Conservation (phyloP, 1,140 invertebrate genomes). For the Pseudomyrmex pallidus region DNA sequence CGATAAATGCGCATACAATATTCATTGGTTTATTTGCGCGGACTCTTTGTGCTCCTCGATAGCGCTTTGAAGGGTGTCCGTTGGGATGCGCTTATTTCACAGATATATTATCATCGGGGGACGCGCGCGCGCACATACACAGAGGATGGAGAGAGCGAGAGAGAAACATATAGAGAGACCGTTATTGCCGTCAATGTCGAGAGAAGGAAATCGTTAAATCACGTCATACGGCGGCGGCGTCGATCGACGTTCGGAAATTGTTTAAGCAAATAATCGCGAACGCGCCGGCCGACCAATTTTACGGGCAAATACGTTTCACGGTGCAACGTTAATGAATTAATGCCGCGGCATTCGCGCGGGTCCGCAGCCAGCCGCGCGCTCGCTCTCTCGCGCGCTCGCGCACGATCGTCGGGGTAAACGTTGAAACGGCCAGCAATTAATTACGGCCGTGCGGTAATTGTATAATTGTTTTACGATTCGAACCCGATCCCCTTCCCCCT, state of each 20-base stretch:
- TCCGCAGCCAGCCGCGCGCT: slow-evolving; percentile 39
- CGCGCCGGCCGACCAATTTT: slow-evolving; percentile 76
- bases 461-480: slow-evolving; percentile 82
- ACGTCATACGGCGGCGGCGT: slow-evolving; percentile 58
- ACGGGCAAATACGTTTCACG: slow-evolving; percentile 78
- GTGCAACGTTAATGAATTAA: slow-evolving; percentile 77
- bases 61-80: slow-evolving; percentile 55
- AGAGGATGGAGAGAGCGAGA: slow-evolving; percentile 62
- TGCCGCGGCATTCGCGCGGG: slow-evolving; percentile 67
- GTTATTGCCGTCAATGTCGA: slow-evolving; percentile 51
- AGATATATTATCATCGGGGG: slow-evolving; percentile 85
- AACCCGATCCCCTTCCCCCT: slow-evolving; percentile 27
- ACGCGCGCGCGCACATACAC: background rate
- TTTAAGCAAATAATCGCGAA: slow-evolving; percentile 79
- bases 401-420: slow-evolving; percentile 70
- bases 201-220: slow-evolving; percentile 64
- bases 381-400: slow-evolving; percentile 40
- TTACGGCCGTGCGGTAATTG: slow-evolving; percentile 78
- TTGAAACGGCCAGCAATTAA: slow-evolving; percentile 78
- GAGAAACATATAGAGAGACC: slow-evolving; percentile 64
- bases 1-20: slow-evolving; percentile 60
- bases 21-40: slow-evolving; percentile 61
- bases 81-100: slow-evolving; percentile 73
- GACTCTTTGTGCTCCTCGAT: slow-evolving; percentile 56
- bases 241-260: slow-evolving; percentile 75